phyloP scores from a whole-genome alignment of 2,797 vertebrate genomes.

The Mormyrus hasselquistii region DNA sequence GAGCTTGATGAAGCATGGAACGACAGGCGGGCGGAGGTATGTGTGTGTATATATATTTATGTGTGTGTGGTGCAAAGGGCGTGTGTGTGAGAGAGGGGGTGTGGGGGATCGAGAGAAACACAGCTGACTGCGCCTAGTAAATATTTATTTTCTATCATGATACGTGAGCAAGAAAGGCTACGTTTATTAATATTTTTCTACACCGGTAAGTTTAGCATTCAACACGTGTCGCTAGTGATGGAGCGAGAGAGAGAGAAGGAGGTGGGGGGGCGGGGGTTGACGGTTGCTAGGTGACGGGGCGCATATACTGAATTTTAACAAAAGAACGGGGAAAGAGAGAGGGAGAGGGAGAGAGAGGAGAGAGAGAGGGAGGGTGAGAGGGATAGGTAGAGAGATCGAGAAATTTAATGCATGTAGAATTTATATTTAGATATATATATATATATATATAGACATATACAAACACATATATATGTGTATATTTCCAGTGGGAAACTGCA shows the following conservation, averaged over 20 bases:
- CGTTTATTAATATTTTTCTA: conserved; percentile 70
- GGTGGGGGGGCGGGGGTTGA: conserved; percentile 64
- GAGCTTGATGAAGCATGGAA: conserved; percentile 51
- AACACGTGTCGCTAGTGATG: conserved; percentile 76
- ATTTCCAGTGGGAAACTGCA: conserved; percentile 57
- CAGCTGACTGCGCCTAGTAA: conserved; percentile 68
- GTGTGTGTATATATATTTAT: conserved; percentile 12
- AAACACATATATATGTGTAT: conserved; percentile 21
- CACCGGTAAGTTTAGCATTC: conserved; percentile 80
- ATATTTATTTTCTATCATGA: conserved; percentile 78
- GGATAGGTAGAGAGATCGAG: conserved; percentile 55
- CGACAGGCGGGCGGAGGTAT: conserved; percentile 39
- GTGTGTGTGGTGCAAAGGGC: conserved; percentile 18
- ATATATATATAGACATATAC: conserved; percentile 23
- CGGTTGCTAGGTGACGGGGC: conserved; percentile 76
- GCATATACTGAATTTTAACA: conserved; percentile 84
- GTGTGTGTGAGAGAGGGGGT: background rate
- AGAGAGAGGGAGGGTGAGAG: conserved; percentile 44
- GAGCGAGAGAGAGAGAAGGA: conserved; percentile 34
- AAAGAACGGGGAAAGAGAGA: conserved; percentile 62
- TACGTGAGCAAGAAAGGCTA: conserved; percentile 53
- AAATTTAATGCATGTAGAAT: conserved; percentile 74
- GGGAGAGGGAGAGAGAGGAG: conserved; percentile 36
- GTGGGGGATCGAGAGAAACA: conserved; percentile 46
- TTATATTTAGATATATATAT: conserved; percentile 53